Percentiles rank a stretch among this genome's conserved stretches.
phyloP scores from a whole-genome alignment of 2,888 invertebrate species.

The Mythimna loreyi region DNA sequence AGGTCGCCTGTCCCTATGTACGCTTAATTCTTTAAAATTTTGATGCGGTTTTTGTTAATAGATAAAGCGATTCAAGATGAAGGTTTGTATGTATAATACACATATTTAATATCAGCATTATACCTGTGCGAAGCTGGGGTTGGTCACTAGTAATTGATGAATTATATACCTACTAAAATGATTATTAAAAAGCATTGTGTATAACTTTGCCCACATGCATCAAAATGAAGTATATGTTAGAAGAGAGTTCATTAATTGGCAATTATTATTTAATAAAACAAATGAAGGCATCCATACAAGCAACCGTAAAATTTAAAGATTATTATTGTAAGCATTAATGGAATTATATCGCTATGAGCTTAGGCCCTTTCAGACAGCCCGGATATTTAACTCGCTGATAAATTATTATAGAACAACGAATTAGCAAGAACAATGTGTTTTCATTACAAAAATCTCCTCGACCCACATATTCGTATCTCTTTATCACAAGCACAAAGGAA shows the following conservation, averaged over 20 bases:
- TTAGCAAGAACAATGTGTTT: constrained; percentile 53
- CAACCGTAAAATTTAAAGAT: not conserved
- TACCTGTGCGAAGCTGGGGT: too few relatives aligned
- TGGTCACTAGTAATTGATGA: too few relatives aligned
- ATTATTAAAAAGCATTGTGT: too few relatives aligned
- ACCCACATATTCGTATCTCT: constrained; percentile 62
- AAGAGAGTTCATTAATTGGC: not conserved
- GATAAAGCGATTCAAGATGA: too few relatives aligned
- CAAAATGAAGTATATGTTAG: not conserved
- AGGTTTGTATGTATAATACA: too few relatives aligned
- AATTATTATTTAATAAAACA: constrained; percentile 2
- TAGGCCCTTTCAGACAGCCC: not conserved
- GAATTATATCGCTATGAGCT: not conserved
- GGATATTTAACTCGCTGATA: constrained; percentile 6
- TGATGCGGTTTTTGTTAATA: too few relatives aligned
- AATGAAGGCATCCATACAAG: not conserved
- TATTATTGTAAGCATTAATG: not conserved
- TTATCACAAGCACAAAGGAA: constrained; percentile 71
- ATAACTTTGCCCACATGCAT: too few relatives aligned
- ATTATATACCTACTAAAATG: too few relatives aligned
- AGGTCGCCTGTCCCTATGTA: too few relatives aligned
- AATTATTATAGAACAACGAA: constrained; percentile 28
- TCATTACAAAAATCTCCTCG: constrained; percentile 50
- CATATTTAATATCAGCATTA: too few relatives aligned
- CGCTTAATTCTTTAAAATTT: too few relatives aligned